A percentile compares a stretch with the other conserved stretches of the same genome.
Evolutionary conservation across 1,140 invertebrate genomes (phyloP).

Genomic region (Anoplophora glabripennis): DNA sequence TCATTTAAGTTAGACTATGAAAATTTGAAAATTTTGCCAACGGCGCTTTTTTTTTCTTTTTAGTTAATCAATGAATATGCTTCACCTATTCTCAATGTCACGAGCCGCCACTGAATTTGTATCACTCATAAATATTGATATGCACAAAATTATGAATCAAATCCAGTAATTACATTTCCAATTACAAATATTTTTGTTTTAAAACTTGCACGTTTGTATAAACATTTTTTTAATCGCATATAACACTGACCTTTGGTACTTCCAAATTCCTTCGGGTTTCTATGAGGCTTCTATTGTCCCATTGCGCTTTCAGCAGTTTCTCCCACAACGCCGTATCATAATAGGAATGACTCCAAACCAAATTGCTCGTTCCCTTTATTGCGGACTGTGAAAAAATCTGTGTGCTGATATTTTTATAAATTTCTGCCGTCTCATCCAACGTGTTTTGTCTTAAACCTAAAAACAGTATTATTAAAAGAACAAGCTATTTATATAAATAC

Average conservation of each 20-base stretch:
- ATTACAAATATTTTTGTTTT: slow-evolving; percentile 9
- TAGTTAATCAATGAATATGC: too few species aligned
- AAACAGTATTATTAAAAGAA: slow-evolving; percentile 6
- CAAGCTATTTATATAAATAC: background rate
- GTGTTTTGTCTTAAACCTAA: slow-evolving; percentile 28
- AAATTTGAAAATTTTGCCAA: too few species aligned
- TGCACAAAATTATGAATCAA: too few species aligned
- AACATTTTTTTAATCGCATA: too few species aligned
- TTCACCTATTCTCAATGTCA: too few species aligned
- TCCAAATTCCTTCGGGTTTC: slow-evolving; percentile 59
- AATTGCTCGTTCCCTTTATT: slow-evolving; percentile 70
- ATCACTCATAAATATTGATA: too few species aligned
- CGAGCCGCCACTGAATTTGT: too few species aligned
- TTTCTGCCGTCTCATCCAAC: slow-evolving; percentile 25
- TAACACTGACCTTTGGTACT: slow-evolving; percentile 61
- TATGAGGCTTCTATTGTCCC: slow-evolving; percentile 67
- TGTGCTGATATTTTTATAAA: slow-evolving; percentile 56
- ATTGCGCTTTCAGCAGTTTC: slow-evolving; percentile 68
- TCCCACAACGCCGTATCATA: slow-evolving; percentile 89
- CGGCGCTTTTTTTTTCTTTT: too few species aligned
- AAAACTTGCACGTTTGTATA: too few species aligned
- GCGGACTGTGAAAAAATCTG: slow-evolving; percentile 71
- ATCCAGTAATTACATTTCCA: background rate
- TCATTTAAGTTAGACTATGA: too few species aligned
- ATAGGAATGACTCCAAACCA: slow-evolving; percentile 85